phyloP scores from a whole-genome alignment of 2,888 invertebrate genomes.

The Sarcophaga variegata region DNA sequence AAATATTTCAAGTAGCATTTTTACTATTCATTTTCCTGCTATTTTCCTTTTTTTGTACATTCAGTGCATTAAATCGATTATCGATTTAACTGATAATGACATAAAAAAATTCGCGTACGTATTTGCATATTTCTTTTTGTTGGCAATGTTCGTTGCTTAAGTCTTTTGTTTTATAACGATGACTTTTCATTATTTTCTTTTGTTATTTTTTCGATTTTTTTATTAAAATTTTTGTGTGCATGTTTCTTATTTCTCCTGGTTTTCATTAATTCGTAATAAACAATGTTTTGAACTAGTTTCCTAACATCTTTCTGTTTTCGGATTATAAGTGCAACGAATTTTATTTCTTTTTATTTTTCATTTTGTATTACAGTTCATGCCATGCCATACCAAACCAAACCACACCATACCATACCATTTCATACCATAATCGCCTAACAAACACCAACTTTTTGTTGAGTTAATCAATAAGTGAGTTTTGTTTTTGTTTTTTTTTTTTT shows the following conservation, averaged over 20 bases:
- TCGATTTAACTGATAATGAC: background rate
- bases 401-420: constrained; percentile 46
- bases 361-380: background rate
- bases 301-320: constrained; percentile 51
- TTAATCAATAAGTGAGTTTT: constrained; percentile 52
- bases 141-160: constrained; percentile 48
- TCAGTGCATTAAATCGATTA: constrained; percentile 13
- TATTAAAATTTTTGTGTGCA: constrained; percentile 11
- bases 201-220: constrained; percentile 22
- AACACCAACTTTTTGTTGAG: constrained; percentile 39
- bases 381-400: constrained; percentile 13
- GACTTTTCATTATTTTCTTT: constrained; percentile 36
- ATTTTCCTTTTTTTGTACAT: background rate
- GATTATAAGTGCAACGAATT: constrained; percentile 65
- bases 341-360: constrained; percentile 21
- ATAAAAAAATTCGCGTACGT: background rate
- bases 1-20: no score
- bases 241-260: background rate
- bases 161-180: constrained; percentile 54
- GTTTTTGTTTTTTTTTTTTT: background rate
- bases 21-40: no score
- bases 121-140: constrained; percentile 36
- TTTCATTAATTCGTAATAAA: constrained; percentile 34
- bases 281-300: constrained; percentile 57
- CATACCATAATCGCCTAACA: constrained; percentile 41